A percentile compares a stretch with the other conserved stretches of the same genome.
Conservation (phyloP, 1,140 invertebrate genomes). For the Fopius arisanus region DNA sequence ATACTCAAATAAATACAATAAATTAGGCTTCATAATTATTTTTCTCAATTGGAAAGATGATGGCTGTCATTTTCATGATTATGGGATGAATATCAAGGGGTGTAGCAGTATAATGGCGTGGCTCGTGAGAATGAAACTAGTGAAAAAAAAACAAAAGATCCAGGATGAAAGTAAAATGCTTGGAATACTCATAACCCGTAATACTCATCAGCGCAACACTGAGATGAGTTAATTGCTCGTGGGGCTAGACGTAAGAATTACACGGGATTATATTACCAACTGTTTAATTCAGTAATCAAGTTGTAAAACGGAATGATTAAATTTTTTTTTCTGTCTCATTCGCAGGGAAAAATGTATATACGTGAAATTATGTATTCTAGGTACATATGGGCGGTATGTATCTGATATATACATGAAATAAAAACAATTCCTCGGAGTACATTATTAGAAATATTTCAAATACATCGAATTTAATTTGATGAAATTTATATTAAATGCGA, state of each 20-base stretch:
- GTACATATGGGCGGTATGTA: too few relatives aligned
- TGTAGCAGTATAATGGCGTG: neutral
- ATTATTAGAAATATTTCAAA: too few relatives aligned
- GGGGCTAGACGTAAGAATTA: neutral
- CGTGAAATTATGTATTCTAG: too few relatives aligned
- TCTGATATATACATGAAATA: too few relatives aligned
- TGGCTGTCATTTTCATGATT: neutral
- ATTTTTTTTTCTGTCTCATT: too few relatives aligned
- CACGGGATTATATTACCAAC: neutral
- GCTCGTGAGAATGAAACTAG: neutral
- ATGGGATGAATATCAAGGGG: neutral
- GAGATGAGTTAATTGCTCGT: constrained; percentile 15
- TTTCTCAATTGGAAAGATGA: neutral
- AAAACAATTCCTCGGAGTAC: too few relatives aligned
- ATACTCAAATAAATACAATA: neutral
- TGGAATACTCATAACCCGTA: neutral
- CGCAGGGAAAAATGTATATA: too few relatives aligned
- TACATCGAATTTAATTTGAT: too few relatives aligned
- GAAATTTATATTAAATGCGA: too few relatives aligned
- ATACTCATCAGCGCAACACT: neutral
- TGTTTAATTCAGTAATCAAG: neutral
- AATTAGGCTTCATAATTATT: neutral
- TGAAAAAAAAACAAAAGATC: neutral
- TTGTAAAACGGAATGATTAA: neutral
- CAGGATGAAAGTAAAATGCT: neutral